Evolutionary conservation across 2,888 invertebrate genomes (phyloP), one percentile per base, ranked within the genome.

Genomic region (Laothoe populi): DNA sequence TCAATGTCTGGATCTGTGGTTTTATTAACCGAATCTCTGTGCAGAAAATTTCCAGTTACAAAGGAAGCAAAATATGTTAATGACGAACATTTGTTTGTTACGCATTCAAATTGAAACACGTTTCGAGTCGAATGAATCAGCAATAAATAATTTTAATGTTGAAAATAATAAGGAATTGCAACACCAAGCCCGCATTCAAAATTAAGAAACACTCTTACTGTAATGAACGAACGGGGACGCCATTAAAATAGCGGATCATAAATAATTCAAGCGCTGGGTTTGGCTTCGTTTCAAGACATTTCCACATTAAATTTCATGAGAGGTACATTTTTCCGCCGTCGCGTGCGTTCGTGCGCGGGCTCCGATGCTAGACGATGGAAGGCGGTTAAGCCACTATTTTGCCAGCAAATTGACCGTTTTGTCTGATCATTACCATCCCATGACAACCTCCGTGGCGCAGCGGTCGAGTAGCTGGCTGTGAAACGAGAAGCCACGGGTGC

Each of bases 291-390:
- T 92, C 92, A 92, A 91, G 90, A 89, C 86, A 89, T 90, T 90
- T 90, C 84, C 84, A 90, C 92, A 90, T 92, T 88, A 91, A 92
- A 90, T 92, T 92, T 92, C 91, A 92, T 90, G 91, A 92, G 90
- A 85, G 81, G 82, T 87, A 87, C 87, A 90, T 90, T 91, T 92
- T 91, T 92, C 88, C 86, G 82, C 78, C 72, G 78, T 75, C 75
- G 78, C 77, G 72, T 73, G 77, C 78, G 75, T 70, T 79, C 82
- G 80, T 82, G 79, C 79, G 78, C 69, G 70, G 64, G 61, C 61
- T 61, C 40, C 58, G 38, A 46, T 45, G 58, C 58, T 58, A 53
- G 44, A 58, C 59, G 60, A 60, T 63, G 66, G 46, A 53, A 48
- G 48, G 24, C 62, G 38, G 40, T 63, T 61, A 62, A 57, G 66